Evolutionary conservation across 2,888 invertebrate genomes (phyloP).

Genomic region (Omphaloscelis lunosa): DNA sequence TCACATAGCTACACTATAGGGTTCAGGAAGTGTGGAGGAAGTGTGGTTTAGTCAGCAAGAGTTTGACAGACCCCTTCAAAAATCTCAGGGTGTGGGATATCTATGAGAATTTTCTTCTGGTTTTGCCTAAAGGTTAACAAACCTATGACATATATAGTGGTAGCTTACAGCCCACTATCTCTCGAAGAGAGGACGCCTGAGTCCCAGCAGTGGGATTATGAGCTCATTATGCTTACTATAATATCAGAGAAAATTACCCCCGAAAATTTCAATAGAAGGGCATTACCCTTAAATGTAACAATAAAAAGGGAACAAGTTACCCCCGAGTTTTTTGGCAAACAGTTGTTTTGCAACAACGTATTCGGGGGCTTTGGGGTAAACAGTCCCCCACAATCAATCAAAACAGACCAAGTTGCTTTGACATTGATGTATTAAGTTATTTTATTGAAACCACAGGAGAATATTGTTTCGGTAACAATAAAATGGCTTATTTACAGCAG

Average conservation of each 20-base stretch:
- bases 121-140: not conserved
- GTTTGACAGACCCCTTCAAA: not conserved
- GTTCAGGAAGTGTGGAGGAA: not conserved
- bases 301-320: constrained; percentile 15
- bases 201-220: too few relatives aligned
- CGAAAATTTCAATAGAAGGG: too few relatives aligned
- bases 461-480: constrained; percentile 52
- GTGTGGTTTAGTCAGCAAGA: not conserved
- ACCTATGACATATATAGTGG: not conserved
- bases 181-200: too few relatives aligned
- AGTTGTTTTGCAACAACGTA: constrained; percentile 45
- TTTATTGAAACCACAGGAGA: constrained; percentile 50
- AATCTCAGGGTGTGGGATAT: not conserved
- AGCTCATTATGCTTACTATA: too few relatives aligned
- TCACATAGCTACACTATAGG: not conserved
- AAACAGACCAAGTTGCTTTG: constrained; percentile 53
- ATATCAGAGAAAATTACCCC: not conserved
- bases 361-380: constrained; percentile 44
- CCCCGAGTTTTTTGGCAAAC: constrained; percentile 35
- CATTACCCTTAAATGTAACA: not conserved
- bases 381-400: constrained; percentile 63
- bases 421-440: constrained; percentile 69
- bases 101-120: not conserved
- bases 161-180: too few relatives aligned
- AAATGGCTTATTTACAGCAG: constrained; percentile 44